Conservation (phyloP, 2,888 invertebrate genomes). For the Acrobeloides nanus region DNA sequence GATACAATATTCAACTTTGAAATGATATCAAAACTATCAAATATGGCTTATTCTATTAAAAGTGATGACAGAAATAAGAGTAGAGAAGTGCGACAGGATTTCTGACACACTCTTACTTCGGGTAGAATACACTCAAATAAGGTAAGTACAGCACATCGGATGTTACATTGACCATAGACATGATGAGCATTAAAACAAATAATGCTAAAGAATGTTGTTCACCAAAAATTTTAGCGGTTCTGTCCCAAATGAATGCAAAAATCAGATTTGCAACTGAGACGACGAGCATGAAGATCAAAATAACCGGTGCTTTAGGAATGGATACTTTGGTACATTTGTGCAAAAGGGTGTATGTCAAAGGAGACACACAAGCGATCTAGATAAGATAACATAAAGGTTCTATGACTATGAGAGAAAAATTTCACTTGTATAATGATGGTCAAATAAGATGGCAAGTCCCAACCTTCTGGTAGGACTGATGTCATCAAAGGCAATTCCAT, state of each 20-base stretch:
- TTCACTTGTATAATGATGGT: conserved; percentile 73
- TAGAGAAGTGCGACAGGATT: too few species aligned
- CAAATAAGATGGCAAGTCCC: conserved; percentile 76
- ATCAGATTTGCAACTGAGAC: conserved; percentile 56
- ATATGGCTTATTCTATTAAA: too few species aligned
- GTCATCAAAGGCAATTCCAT: conserved; percentile 81
- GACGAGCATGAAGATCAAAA: conserved; percentile 56
- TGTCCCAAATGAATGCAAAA: conserved; percentile 52
- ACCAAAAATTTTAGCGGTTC: conserved; percentile 28
- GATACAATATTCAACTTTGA: too few species aligned
- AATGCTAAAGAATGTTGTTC: conserved; percentile 36
- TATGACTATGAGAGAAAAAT: too few species aligned
- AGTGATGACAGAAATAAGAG: too few species aligned
- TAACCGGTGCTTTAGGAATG: conserved; percentile 55
- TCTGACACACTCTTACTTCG: too few species aligned
- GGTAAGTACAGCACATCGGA: conserved; percentile 80
- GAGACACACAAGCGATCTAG: conserved; percentile 62
- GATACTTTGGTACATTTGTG: conserved; percentile 46
- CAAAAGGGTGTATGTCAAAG: conserved; percentile 55
- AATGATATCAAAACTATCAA: too few species aligned
- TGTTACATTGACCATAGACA: conserved; percentile 69
- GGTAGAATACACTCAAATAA: conserved; percentile 65
- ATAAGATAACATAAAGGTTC: conserved; percentile 7
- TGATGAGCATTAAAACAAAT: conserved; percentile 43
- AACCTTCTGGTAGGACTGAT: conserved; percentile 72